Evolutionary conservation across 2,797 vertebrate genomes (phyloP), one percentile per base, ranked within the genome.

Genomic region (Smutsia gigantea): DNA sequence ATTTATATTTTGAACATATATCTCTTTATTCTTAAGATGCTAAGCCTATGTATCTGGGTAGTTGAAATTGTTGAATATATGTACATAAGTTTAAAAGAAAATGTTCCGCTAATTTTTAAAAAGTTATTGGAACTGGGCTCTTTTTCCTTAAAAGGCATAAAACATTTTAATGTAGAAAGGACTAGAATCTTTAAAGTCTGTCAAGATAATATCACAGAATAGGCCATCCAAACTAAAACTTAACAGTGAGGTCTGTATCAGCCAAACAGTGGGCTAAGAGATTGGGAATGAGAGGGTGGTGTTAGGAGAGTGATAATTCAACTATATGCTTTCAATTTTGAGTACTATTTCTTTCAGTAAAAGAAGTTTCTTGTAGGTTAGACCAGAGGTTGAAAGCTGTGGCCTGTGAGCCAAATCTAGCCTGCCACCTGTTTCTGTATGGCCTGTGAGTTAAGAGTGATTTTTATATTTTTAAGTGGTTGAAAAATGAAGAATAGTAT

Each of bases 101-200:
- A 93, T 72, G 1, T 79, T 79, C 51, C 64, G 46, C 88, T 79
- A 87, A 77, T 57, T 93, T 84, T 93, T 68, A 4, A 46, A 63
- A 94, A 59, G 49, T 57, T 84, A 57, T 27, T 93, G 51, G 13
- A 95, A 96, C n/a, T 68, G 6, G 5, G 13, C 14, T 27, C 19
- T 84, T 95, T 92, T 92, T 64, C 59, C 34, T 90, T 85, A 83
- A 95, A 95, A 87, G 57, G 3, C 31, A 69, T 69, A 79, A 90
- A 72, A 72, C 49, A 93, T 94, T 90, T 96, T 96, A 96, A 94
- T 87, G 94, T 94, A 82, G 66, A 72, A 87, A 75, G 29, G n/a
- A 27, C 57, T 87, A 71, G 7, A 23, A 68, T 66, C 78, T 74
- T 94, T 95, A 90, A 93, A 95, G 93, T 96, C 31, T 95, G 39